A percentile compares a stretch with the other conserved stretches of the same genome.
phyloP scores from a whole-genome alignment of 2,113 vertebrate species.

The Sander lucioperca region DNA sequence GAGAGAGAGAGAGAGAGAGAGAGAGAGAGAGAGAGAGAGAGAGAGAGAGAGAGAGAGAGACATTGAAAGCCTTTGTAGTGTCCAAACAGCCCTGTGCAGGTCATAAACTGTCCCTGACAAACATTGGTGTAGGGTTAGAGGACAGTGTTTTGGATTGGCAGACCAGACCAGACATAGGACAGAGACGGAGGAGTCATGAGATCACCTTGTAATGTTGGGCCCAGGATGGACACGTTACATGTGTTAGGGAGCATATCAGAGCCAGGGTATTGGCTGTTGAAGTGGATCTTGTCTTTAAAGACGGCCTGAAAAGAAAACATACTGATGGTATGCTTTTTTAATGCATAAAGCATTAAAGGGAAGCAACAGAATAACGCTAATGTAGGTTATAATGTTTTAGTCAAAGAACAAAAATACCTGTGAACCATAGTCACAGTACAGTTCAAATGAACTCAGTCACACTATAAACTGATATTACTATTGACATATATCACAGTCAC shows the following conservation, averaged over 20 bases:
- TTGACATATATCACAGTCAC: neutral
- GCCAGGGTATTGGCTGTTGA: slow-evolving; percentile 89
- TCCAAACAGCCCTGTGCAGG: slow-evolving; percentile 66
- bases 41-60: slow-evolving; percentile 2
- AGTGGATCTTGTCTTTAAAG: slow-evolving; percentile 87
- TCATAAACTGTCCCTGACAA: slow-evolving; percentile 55
- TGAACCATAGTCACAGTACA: neutral
- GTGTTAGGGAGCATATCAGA: slow-evolving; percentile 92
- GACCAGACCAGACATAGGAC: slow-evolving; percentile 20
- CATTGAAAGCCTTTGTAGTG: slow-evolving; percentile 69
- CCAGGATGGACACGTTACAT: slow-evolving; percentile 92
- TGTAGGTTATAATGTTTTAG: neutral
- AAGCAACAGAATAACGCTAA: neutral
- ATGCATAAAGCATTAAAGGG: neutral
- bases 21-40: slow-evolving; percentile 10
- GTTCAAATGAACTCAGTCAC: neutral
- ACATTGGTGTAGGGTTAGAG: slow-evolving; percentile 53
- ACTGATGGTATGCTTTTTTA: neutral
- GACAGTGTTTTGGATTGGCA: slow-evolving; percentile 7
- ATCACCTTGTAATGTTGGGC: slow-evolving; percentile 90
- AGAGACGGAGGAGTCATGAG: slow-evolving; percentile 18
- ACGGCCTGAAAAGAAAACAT: slow-evolving; percentile 76
- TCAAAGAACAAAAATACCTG: slow-evolving; percentile 4
- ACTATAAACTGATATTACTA: neutral
- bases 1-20: slow-evolving; percentile 11